Evolutionary conservation across 2,888 invertebrate genomes (phyloP).

Genomic region (Uropetala carovei): DNA sequence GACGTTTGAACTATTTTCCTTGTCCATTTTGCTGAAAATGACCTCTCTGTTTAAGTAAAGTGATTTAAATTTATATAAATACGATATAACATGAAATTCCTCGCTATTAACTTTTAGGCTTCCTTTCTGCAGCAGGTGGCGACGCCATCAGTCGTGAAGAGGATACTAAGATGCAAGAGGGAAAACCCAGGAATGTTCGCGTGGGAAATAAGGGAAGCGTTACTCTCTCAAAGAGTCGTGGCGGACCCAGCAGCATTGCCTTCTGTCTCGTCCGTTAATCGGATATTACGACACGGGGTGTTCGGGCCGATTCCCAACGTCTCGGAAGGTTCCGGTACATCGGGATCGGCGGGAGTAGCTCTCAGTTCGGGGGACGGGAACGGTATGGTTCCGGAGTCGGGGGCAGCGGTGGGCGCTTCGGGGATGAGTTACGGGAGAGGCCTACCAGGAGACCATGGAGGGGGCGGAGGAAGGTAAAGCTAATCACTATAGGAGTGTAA

Average conservation of each 20-base stretch:
- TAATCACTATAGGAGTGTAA: too few relatives aligned
- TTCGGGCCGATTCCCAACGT: constrained; percentile 76
- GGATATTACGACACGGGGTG: constrained; percentile 89
- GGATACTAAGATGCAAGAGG: constrained; percentile 94
- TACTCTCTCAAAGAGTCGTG: constrained; percentile 92
- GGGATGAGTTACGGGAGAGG: constrained; percentile 72
- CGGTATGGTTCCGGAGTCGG: constrained; percentile 7
- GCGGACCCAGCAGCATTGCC: constrained; percentile 91
- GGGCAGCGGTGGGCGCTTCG: constrained; percentile 71
- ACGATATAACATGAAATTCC: too few relatives aligned
- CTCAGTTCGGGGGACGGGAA: constrained; percentile 7
- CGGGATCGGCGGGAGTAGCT: constrained; percentile 82
- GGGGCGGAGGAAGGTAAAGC: constrained; percentile 14
- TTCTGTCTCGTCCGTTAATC: constrained; percentile 95
- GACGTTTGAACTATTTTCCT: too few relatives aligned
- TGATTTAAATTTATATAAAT: too few relatives aligned
- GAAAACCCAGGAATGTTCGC: constrained; percentile 98
- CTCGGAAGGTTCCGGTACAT: neutral
- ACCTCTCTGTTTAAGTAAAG: too few relatives aligned
- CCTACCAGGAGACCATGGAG: constrained; percentile 31
- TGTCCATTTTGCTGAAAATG: too few relatives aligned
- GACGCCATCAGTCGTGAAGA: constrained; percentile 95
- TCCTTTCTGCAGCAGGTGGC: constrained; percentile 91
- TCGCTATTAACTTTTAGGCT: too few relatives aligned
- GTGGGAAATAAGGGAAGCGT: constrained; percentile 95